phyloP scores from a whole-genome alignment of 2,888 invertebrate genomes.

The Drosophila atripex region DNA sequence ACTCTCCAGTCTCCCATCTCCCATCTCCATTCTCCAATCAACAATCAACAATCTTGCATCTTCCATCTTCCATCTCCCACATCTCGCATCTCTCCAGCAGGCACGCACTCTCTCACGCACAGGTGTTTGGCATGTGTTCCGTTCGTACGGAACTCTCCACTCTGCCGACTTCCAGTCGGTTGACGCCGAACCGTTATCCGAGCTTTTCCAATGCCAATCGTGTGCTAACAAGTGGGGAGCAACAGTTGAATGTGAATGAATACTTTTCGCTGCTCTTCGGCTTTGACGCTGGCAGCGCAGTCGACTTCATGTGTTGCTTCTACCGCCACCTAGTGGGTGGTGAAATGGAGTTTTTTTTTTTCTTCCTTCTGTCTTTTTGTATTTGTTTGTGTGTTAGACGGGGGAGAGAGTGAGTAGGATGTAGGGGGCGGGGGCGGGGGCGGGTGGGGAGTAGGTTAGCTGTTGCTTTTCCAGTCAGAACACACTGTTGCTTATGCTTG shows the following conservation, averaged over 20 bases:
- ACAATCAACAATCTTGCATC: too few relatives aligned
- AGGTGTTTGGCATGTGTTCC: slow-evolving; percentile 2
- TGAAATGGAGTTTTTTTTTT: neutral
- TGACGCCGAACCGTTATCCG: neutral
- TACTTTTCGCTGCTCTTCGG: slow-evolving; percentile 35
- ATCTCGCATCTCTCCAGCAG: neutral
- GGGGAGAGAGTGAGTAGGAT: slow-evolving; percentile 2
- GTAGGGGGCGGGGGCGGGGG: neutral
- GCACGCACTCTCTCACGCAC: neutral
- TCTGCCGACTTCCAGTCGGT: slow-evolving; percentile 22
- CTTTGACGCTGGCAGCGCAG: slow-evolving; percentile 24
- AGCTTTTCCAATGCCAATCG: slow-evolving; percentile 46
- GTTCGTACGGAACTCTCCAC: slow-evolving; percentile 7
- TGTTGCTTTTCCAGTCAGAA: slow-evolving; percentile 53
- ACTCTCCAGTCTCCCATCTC: neutral
- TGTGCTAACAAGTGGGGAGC: slow-evolving; percentile 81
- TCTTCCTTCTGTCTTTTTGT: neutral
- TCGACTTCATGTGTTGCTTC: slow-evolving; percentile 71
- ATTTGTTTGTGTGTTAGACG: slow-evolving; percentile 2
- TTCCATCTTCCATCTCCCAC: neutral
- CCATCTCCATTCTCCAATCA: slow-evolving; percentile 1
- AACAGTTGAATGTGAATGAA: slow-evolving; percentile 80
- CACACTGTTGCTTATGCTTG: slow-evolving; percentile 1
- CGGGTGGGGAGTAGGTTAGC: too few relatives aligned
- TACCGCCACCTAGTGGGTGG: slow-evolving; percentile 50